Evolutionary conservation across 2,888 invertebrate species (phyloP).

Genomic region (Coronaproctus castanopsis): DNA sequence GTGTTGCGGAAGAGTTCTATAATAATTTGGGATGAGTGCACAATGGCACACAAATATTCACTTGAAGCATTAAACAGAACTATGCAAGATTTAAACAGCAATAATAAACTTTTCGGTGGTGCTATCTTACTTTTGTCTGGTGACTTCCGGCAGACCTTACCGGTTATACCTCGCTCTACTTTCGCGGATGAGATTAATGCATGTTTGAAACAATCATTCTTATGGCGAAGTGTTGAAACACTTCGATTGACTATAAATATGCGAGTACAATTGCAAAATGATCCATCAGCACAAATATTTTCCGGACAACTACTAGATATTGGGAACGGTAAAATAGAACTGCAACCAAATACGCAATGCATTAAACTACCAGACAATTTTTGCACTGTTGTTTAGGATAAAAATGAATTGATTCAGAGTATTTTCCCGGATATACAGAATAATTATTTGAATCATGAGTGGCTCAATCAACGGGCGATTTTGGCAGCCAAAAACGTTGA

Average conservation of each 20-base stretch:
- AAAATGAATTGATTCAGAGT: conserved; percentile 19
- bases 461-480: conserved; percentile 23
- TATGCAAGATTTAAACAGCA: conserved; percentile 12
- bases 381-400: conserved; percentile 18
- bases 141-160: conserved; percentile 23
- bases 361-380: conserved; percentile 20
- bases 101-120: conserved; percentile 18
- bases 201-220: conserved; percentile 3
- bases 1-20: conserved; percentile 22
- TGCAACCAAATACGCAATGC: conserved; percentile 18
- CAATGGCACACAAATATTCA: conserved; percentile 19
- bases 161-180: conserved; percentile 20
- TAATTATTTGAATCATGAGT: conserved; percentile 21
- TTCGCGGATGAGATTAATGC: not conserved
- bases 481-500: conserved; percentile 21
- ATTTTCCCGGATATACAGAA: conserved; percentile 21
- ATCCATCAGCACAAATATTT: conserved; percentile 21
- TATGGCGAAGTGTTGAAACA: conserved; percentile 15
- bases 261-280: conserved; percentile 21
- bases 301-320: conserved; percentile 21
- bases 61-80: conserved; percentile 20
- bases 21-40: conserved; percentile 21
- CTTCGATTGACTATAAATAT: conserved; percentile 20
- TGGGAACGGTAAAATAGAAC: conserved; percentile 19
- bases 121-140: conserved; percentile 19